Base-by-base conservation (phyloP, 2,888 invertebrate genomes). In the Macrosoma leucophasiata region DNA sequence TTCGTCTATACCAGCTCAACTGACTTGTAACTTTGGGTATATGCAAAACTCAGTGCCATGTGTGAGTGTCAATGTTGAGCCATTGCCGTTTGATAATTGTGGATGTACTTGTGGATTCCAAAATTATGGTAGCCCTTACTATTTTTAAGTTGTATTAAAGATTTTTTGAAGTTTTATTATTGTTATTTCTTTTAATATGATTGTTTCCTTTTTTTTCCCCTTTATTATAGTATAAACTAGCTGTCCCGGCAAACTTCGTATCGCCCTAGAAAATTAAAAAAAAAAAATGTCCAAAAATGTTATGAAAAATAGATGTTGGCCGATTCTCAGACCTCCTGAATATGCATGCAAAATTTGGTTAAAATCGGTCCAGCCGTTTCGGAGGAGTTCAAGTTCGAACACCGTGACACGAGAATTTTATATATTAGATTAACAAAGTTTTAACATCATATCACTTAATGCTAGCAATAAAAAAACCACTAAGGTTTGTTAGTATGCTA, bases 1-100 rank as follows among this genome's bases (percentile, higher is more conserved):
- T 1, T 32, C 60, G 1, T 38, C 57, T 3, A 60, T 69, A n/a
- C 68, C 69, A 12, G 62, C 62, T 1, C 62, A 65, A 18, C 25
- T 68, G 18, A 41, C 43, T 1, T 67, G 65, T 29, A 63, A 58
- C 26, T 56, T 62, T 29, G 63, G 60, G 0, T 58, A 53, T 29
- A 34, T 52, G 10, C 52, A 58, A 0, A 31, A 46, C 0, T 52
- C 50, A 25, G 31, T 53, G 0, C 69, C 71, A 0, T 57, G 57
- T 22, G 53, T 73, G 0, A 62, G 51, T 27, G 41, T 65, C 0
- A 58, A 58, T 28, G 60, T 63, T 1, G 65, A 70, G 5, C 47
- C 68, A 3, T 14, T 60, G 2, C 44, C 50, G 3, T 29, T 50
- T 39, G 29, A 37, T 4, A 19, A 37, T 3, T 54, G 43, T 24